A percentile compares a stretch with the other conserved stretches of the same genome.
Conservation (phyloP, 2,888 invertebrate genomes). For the Stramonita haemastoma region DNA sequence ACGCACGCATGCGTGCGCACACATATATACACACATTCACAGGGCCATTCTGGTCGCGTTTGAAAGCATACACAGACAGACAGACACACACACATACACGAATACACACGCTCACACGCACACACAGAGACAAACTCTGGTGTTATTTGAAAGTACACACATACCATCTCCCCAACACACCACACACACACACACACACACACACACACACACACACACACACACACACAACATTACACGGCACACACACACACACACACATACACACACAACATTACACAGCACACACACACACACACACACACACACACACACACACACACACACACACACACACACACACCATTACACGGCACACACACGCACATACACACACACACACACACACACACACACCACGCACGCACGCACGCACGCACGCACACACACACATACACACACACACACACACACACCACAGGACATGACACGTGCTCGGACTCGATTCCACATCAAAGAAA, state of each 20-base stretch:
- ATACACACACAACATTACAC: no score
- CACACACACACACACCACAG: neutral
- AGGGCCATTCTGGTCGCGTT: no score
- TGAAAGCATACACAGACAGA: neutral
- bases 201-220: no score
- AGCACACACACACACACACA: neutral
- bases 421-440: constrained; percentile 4
- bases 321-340: neutral
- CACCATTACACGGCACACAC: neutral
- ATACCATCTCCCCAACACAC: no score
- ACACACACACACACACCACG: neutral
- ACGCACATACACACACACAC: neutral
- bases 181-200: no score
- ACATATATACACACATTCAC: neutral
- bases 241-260: no score
- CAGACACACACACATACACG: neutral
- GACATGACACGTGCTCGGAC: no score
- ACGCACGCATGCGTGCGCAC: neutral
- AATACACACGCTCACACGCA: neutral
- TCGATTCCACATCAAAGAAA: no score
- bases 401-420: neutral
- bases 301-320: neutral
- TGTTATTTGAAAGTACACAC: no score
- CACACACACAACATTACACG: no score
- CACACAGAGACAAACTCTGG: no score